Base-by-base conservation (phyloP, 2,113 vertebrate genomes). In the Xerus inauris region DNA sequence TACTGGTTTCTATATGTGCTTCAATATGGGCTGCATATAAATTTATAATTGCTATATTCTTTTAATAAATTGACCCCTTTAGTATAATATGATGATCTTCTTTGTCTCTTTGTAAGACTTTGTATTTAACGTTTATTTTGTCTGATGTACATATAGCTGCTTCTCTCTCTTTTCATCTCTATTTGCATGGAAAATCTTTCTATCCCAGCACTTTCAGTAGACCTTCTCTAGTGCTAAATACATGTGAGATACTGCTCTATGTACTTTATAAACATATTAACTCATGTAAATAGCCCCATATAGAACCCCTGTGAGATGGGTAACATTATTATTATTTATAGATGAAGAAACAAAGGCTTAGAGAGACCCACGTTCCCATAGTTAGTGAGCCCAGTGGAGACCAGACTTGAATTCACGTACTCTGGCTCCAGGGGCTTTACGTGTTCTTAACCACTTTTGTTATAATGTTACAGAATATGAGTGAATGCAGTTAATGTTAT, bases 201-300 rank as follows among this genome's bases (percentile, higher is more conserved):
- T 47, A 62, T 62, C 16, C 26, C 9, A 65, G 76, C 19, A 54
- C 17, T 89, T 75, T 89, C n/a, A 83, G 79, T 16, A 72, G n/a
- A 45, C 20, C n/a, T 32, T 54, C 62, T 91, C 54, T 42, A 83
- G 35, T 71, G 59, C 10, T 90, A 93, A 94, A 93, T 96, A 75
- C 75, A 82, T 72, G 54, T 62, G 47, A 69, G 6, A 9, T n/a
- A 77, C 20, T 87, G 8, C 30, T 81, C 9, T 75, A 81, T 62
- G n/a, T 83, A 77, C 42, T 83, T 94, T 65, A 80, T 11, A 79
- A 88, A 80, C 51, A 67, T 84, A 54, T 59, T 51, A 67, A 83
- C 38, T 90, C 40, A 84, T 84, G 8, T 88, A 88, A 62, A 73
- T 49, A 83, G 17, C 54, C 80, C 22, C 38, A 72, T 30, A 69